Evolutionary conservation across 2,888 invertebrate genomes (phyloP).

Genomic region (Lochmaea capreae): DNA sequence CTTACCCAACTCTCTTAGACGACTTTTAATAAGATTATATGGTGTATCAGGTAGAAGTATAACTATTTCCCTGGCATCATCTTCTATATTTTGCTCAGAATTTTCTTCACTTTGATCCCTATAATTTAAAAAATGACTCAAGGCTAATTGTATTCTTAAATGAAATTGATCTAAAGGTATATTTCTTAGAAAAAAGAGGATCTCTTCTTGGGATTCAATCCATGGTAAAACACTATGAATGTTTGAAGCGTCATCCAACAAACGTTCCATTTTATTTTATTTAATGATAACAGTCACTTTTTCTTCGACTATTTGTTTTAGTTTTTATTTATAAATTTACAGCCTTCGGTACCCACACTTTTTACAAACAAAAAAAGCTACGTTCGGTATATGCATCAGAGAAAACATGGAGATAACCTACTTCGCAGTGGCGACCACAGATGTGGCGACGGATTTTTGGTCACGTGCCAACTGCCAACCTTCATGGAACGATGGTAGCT

Average conservation of each 20-base stretch:
- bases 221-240: slow-evolving; percentile 40
- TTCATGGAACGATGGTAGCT: too few relatives aligned
- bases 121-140: slow-evolving; percentile 36
- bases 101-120: slow-evolving; percentile 24
- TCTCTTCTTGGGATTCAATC: slow-evolving; percentile 38
- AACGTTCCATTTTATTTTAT: slow-evolving; percentile 21
- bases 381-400: too few relatives aligned
- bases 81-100: slow-evolving; percentile 37
- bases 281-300: not conserved
- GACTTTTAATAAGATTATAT: slow-evolving; percentile 36
- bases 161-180: slow-evolving; percentile 39
- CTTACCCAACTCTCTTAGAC: slow-evolving; percentile 34
- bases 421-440: too few relatives aligned
- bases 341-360: not conserved
- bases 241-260: slow-evolving; percentile 38
- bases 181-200: slow-evolving; percentile 38
- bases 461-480: too few relatives aligned
- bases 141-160: slow-evolving; percentile 38
- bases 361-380: not conserved
- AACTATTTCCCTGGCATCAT: slow-evolving; percentile 42
- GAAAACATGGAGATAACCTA: too few relatives aligned
- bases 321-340: slow-evolving; percentile 2
- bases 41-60: slow-evolving; percentile 34
- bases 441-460: too few relatives aligned
- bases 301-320: not conserved